phyloP scores from a whole-genome alignment of 2,113 vertebrate species.

The Pseudorhombus dupliciocellatus region DNA sequence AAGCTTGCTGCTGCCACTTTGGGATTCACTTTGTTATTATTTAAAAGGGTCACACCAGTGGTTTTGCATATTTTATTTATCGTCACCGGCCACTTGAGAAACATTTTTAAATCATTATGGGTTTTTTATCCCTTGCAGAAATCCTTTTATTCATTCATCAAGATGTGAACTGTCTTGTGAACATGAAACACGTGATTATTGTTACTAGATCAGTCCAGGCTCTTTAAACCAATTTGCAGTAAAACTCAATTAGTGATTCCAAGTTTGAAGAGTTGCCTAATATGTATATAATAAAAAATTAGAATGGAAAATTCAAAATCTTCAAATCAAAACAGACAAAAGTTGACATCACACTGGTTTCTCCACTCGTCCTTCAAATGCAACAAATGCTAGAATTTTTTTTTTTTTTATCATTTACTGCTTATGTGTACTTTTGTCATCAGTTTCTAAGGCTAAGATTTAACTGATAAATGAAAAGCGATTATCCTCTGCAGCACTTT shows the following conservation, averaged over 20 bases:
- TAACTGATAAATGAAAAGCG: constrained; percentile 3
- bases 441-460: background rate
- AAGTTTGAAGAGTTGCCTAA: background rate
- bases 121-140: background rate
- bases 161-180: too few species aligned
- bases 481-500: constrained; percentile 18
- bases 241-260: background rate
- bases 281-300: background rate
- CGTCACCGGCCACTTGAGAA: background rate
- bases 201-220: too few species aligned
- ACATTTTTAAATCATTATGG: background rate
- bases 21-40: constrained; percentile 3
- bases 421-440: background rate
- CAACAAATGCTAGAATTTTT: too few species aligned
- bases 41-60: background rate
- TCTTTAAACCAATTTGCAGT: too few species aligned
- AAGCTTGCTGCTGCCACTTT: constrained; percentile 2
- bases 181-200: background rate
- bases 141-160: background rate
- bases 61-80: constrained; percentile 11
- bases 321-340: background rate
- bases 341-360: too few species aligned
- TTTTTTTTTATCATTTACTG: too few species aligned
- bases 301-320: background rate
- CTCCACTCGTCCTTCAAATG: background rate